Conservation (phyloP, 2,113 vertebrate species). For the Prionailurus bengalensis region DNA sequence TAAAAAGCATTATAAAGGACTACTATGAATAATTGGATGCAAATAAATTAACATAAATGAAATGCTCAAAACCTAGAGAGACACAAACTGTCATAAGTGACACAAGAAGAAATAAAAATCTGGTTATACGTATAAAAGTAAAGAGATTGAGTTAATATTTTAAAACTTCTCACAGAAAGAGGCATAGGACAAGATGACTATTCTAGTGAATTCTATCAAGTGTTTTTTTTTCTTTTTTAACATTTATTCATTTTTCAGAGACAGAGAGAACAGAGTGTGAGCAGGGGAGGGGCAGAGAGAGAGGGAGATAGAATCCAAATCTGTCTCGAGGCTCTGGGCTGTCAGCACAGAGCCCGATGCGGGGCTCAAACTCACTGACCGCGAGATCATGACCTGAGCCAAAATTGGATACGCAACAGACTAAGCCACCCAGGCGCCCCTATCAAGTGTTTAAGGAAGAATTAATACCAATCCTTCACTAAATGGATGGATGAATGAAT, state of each 20-base stretch:
- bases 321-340: too few species aligned
- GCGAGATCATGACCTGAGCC: too few species aligned
- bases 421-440: too few species aligned
- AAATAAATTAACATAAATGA: neutral
- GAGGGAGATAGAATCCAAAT: too few species aligned
- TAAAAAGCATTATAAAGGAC: neutral
- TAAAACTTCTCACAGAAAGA: neutral
- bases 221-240: neutral
- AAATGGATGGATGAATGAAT: neutral
- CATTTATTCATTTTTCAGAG: too few species aligned
- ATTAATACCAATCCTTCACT: neutral
- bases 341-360: too few species aligned
- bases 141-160: neutral
- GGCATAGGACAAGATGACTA: neutral
- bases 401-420: too few species aligned
- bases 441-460: neutral
- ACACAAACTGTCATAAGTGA: neutral
- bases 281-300: too few species aligned
- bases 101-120: neutral
- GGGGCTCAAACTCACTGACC: too few species aligned
- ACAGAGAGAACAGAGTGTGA: too few species aligned
- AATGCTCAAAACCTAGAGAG: neutral
- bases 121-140: neutral
- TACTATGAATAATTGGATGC: neutral
- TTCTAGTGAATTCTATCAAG: neutral